phyloP scores from a whole-genome alignment of 2,888 invertebrate genomes.

The Melitaea athalia region DNA sequence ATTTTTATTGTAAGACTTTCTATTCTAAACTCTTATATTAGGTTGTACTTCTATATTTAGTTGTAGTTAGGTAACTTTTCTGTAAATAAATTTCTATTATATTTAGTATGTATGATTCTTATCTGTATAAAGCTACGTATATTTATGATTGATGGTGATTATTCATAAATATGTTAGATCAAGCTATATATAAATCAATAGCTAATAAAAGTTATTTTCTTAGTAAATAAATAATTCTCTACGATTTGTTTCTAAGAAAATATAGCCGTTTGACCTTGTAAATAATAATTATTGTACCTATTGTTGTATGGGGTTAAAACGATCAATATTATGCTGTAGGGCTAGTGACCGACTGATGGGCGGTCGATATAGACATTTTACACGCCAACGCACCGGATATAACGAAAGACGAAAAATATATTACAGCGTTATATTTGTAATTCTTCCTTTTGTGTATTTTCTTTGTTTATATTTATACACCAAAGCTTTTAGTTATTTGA shows the following conservation, averaged over 20 bases:
- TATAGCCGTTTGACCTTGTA: constrained; percentile 6
- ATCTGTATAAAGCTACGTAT: too few species aligned
- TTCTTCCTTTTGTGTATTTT: neutral
- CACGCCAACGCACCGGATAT: constrained; percentile 3
- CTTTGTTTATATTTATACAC: too few species aligned
- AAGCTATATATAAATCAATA: neutral
- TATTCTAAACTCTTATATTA: too few species aligned
- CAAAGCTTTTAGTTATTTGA: neutral
- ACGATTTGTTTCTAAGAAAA: neutral
- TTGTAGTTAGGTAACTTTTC: too few species aligned
- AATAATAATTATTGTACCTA: constrained; percentile 7
- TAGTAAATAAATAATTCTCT: neutral
- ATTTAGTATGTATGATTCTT: too few species aligned
- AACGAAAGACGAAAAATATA: constrained; percentile 8
- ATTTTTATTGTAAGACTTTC: too few species aligned
- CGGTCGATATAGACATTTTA: constrained; percentile 24
- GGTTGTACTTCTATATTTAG: too few species aligned
- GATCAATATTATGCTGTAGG: constrained; percentile 55
- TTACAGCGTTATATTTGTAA: neutral
- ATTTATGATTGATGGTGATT: too few species aligned
- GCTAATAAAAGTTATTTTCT: neutral
- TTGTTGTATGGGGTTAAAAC: constrained; percentile 12
- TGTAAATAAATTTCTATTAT: too few species aligned
- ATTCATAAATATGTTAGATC: too few species aligned
- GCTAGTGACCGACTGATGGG: constrained; percentile 45